phyloP scores from a whole-genome alignment of 64 coral and sea anemone genomes.

The Stichodactyla helianthus region DNA sequence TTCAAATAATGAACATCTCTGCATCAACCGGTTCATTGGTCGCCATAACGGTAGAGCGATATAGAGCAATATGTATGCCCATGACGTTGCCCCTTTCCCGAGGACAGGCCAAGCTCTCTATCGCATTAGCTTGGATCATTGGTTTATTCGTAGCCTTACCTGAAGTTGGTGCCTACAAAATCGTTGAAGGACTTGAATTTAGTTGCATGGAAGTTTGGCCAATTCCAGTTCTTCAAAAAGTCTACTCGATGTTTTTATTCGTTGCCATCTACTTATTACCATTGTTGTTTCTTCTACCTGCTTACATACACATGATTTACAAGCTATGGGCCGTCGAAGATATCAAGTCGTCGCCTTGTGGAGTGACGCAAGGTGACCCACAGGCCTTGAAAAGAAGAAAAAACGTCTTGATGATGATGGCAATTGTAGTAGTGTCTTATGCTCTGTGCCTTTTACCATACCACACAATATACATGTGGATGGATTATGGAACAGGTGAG shows the following conservation, averaged over 20 bases:
- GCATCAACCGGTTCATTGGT: constrained; percentile 84
- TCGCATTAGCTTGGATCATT: constrained; percentile 64
- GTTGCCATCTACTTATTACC: constrained; percentile 71
- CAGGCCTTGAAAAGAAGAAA: constrained; percentile 72
- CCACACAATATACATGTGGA: constrained; percentile 62
- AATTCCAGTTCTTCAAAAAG: constrained; percentile 12
- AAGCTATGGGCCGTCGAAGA: constrained; percentile 68
- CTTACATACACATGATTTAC: constrained; percentile 76
- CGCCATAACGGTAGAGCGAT: constrained; percentile 85
- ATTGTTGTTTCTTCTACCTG: constrained; percentile 69
- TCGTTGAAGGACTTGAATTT: background rate
- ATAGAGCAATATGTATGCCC: constrained; percentile 86
- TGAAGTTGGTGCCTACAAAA: constrained; percentile 67
- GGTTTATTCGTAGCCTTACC: constrained; percentile 79
- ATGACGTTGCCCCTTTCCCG: constrained; percentile 70
- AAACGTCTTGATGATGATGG: constrained; percentile 93
- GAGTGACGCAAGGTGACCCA: constrained; percentile 58
- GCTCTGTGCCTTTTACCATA: constrained; percentile 80
- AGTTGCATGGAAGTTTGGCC: constrained; percentile 73
- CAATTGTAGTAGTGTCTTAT: constrained; percentile 74
- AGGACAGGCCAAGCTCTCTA: constrained; percentile 74
- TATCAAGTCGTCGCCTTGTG: constrained; percentile 27
- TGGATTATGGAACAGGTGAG: constrained; percentile 59
- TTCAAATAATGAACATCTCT: constrained; percentile 74
- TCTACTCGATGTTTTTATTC: constrained; percentile 68